These are phyloP conservation scores for Erebia aethiops DNA, from an alignment of 2,888 invertebrate species.

Conservation along the genomic window DNA sequence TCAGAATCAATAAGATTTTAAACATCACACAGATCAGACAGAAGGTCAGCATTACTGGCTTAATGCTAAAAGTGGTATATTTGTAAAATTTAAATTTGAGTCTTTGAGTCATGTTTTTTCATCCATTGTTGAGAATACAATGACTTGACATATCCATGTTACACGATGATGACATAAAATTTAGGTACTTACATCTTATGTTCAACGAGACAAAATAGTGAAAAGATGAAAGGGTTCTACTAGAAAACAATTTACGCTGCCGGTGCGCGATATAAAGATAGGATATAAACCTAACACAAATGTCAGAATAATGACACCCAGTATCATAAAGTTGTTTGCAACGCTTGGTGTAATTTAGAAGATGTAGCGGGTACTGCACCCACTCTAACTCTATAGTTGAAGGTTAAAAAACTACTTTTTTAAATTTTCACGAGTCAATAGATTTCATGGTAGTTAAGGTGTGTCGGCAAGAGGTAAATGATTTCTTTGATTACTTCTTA, in stretches of 20 bases:
- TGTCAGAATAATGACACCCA: slow-evolving; percentile 29
- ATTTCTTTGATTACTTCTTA: too few species aligned
- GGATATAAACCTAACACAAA: slow-evolving; percentile 29
- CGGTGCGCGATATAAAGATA: slow-evolving; percentile 22
- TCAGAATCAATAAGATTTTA: not conserved
- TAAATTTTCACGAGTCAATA: too few species aligned
- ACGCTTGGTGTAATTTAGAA: slow-evolving; percentile 12
- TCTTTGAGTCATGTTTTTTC: too few species aligned
- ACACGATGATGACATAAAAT: not conserved
- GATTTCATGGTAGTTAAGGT: too few species aligned
- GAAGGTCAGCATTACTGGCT: too few species aligned
- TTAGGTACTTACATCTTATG: not conserved
- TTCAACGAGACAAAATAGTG: not conserved
- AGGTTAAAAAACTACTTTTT: too few species aligned
- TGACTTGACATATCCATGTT: not conserved
- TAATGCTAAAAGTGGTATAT: too few species aligned
- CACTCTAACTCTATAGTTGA: not conserved
- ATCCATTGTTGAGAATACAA: too few species aligned
- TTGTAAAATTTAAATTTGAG: too few species aligned
- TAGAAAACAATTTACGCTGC: slow-evolving; percentile 29
- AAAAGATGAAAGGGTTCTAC: not conserved
- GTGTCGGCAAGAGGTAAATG: too few species aligned
- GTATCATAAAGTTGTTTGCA: slow-evolving; percentile 28
- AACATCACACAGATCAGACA: too few species aligned
- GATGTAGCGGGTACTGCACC: not conserved